Evolutionary conservation across 2,113 vertebrate species (phyloP), one percentile per base, ranked within the genome.

Genomic region (Corythaixoides concolor): DNA sequence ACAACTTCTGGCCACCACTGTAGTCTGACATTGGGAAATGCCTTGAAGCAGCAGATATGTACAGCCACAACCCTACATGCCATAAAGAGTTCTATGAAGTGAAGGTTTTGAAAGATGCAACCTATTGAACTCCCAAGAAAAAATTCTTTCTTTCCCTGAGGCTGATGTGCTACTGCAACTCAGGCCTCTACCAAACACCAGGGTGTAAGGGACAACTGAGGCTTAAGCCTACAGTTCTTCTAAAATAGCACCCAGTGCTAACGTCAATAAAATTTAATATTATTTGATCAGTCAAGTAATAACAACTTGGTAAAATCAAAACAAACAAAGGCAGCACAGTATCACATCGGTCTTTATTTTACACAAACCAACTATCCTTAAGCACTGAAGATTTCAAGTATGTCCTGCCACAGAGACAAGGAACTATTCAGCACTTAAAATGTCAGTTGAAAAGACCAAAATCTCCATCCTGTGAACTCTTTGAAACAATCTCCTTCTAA

Each of bases 401-500:
- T 24, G 52, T 60, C 67, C 67, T 72, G 49, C 58, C 73, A 86
- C 14, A 84, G 76, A 93, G 84, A 96, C 89, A 97, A 97, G 53
- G 84, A 95, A 62, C 82, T 88, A 95, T 85, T 95, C 85, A 97
- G 45, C 35, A 74, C 81, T 92, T 52, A 90, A 97, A 97, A 96
- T 45, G 93, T 91, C 96, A 97, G 95, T 12, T 97, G 93, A 93
- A 92, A 97, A 95, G 62, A 93, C 84, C 56, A 76, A 85, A 88
- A 89, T 76, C 79, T 92, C 53, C 77, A 90, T 87, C 96, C 95
- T 96, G 28, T 59, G 92, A 97, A 89, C 76, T 69, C 82, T 86
- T 33, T 75, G 50, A 94, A 96, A 85, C 77, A 89, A 87, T 63
- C 81, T 96, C 82, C 80, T 95, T 92, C 95, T 97, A 95, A 96